Evolutionary conservation across 30 jellyfish, hydroid and myxozoan genomes (phyloP).

Genomic region (Hydra vulgaris): DNA sequence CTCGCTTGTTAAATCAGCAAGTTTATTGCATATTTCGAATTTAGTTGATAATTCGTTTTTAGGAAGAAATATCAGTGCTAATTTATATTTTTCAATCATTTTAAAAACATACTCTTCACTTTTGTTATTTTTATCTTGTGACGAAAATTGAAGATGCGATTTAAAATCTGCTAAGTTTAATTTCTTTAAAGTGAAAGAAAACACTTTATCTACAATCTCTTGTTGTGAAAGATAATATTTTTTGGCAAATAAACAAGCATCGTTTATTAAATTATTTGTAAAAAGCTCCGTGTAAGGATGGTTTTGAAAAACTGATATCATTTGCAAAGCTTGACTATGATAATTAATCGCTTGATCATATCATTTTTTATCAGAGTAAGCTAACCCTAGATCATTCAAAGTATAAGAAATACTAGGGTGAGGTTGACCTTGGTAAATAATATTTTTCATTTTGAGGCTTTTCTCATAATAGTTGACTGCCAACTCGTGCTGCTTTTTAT

Average conservation of each 20-base stretch:
- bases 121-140: not conserved
- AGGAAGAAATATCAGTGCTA: not conserved
- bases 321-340: not conserved
- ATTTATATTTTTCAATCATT: not conserved
- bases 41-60: not conserved
- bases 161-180: not conserved
- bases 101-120: no score
- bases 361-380: not conserved
- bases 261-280: no score
- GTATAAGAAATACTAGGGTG: not conserved
- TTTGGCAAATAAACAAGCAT: not conserved
- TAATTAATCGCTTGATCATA: not conserved
- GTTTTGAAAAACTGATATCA: not conserved
- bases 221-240: not conserved
- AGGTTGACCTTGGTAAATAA: not conserved
- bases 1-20: not conserved
- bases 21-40: not conserved
- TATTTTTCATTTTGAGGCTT: not conserved
- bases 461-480: not conserved
- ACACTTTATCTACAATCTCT: not conserved
- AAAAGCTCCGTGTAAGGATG: not conserved
- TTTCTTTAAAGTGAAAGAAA: not conserved
- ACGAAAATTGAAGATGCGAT: not conserved
- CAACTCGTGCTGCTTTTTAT: not conserved
- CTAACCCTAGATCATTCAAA: not conserved